Evolutionary conservation across 1,140 invertebrate genomes (phyloP).

Genomic region (Neotoxoptera formosana): DNA sequence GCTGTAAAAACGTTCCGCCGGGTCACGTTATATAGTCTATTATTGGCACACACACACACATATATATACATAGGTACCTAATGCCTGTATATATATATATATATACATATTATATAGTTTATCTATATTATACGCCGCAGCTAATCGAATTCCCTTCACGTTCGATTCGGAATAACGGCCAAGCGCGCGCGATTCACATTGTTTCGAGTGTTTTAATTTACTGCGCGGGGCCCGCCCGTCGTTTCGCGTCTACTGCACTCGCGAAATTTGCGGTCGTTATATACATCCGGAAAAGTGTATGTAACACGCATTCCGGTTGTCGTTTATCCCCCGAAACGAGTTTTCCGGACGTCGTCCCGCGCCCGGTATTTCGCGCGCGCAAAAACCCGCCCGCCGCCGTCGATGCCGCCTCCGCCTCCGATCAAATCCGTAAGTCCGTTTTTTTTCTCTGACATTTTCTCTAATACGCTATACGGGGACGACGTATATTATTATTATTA

Average conservation of each 20-base stretch:
- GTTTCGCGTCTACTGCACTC: background rate
- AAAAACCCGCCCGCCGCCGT: background rate
- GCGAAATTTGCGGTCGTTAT: background rate
- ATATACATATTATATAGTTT: background rate
- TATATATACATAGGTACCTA: no score
- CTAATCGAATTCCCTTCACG: slow-evolving; percentile 33
- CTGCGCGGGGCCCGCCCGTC: no score
- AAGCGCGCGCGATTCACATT: background rate
- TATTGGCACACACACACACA: background rate
- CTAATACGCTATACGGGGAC: no score
- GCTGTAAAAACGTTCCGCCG: background rate
- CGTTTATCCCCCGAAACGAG: background rate
- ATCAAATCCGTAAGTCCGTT: background rate
- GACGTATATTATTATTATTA: background rate
- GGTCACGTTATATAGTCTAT: slow-evolving; percentile 1
- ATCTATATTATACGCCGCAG: background rate
- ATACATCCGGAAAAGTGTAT: background rate
- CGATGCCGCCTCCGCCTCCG: background rate
- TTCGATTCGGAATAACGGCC: slow-evolving; percentile 7
- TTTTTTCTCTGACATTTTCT: background rate
- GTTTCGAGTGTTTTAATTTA: slow-evolving; percentile 23
- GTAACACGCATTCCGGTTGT: background rate
- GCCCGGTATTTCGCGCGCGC: background rate
- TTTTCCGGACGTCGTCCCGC: background rate
- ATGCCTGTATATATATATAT: background rate